Base-by-base conservation (phyloP, 2,113 vertebrate species). In the Pangasianodon gigas region DNA sequence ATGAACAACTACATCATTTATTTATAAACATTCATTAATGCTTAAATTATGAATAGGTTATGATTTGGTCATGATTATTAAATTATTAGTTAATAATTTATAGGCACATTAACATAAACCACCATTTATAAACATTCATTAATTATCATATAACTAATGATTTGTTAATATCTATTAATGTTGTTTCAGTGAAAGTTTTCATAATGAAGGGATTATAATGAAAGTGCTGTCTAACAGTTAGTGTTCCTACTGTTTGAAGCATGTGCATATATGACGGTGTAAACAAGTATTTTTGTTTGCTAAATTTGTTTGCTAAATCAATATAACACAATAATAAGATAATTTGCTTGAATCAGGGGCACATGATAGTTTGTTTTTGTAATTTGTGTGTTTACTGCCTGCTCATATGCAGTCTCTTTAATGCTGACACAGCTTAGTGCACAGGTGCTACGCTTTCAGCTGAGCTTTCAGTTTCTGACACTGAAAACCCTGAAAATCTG, bases 401-500 rank as follows among this genome's bases (percentile, higher is more conserved):
- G 19, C 46, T 21, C 77, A 67, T 67, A 26, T 67, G 77, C n/a
- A 88, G 29, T 54, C 8, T 83, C 18, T 37, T 10, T 54, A 82
- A 69, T 41, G 79, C 48, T 54, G 62, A 88, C 56, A 51, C 58
- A 88, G 56, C 71, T 58, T n/a, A 26, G 8, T 9, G 74, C 21
- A 81, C 29, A 51, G n/a, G 9, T 80, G 37, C 56, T 56, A 44
- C 29, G 75, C 8, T 46, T 48, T 46, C 24, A 79, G 29, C 67
- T 8, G 81, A 83, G 81, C 18, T 56, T 58, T 56, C 19, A 83
- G 9, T 83, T 83, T 83, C 32, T 56, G 48, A 85, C 74, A 58
- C 83, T 86, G 60, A 83, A 84, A 71, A 79, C 24, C 10, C 77
- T 14, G 29, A 82, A 82, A 32, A 56, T 58, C 71, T 84, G 75